Evolutionary conservation across 1,140 invertebrate species (phyloP), one percentile per base, ranked within the genome.

Genomic region (Contarinia nasturtii): DNA sequence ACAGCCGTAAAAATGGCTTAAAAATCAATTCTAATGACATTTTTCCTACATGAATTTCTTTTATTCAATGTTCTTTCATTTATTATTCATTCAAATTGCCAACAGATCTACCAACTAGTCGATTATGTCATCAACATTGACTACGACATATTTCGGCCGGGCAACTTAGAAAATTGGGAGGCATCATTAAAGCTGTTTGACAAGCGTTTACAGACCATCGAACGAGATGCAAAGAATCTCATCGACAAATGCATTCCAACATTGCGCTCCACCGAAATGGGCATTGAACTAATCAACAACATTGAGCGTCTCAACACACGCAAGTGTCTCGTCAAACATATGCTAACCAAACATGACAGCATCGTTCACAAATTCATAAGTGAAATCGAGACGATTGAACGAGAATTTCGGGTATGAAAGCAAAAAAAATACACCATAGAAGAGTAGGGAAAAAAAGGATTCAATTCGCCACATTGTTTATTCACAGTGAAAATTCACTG

Each of bases 191-290:
- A 72, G 1, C 72, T 72, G 48, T 89, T 92, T 55, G 73, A 81
- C 55, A 73, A 69, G 33, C 79, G 87, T 56, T 79, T 90, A 0
- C 57, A 64, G 7, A 66, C 68, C 49, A 68, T 92, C 2, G 87
- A 93, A 58, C 70, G 73, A n/a, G 81, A 90, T 57, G 83, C 86
- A 0, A 80, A 80, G 54, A 73, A 70, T 48, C 88, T 90, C 50
- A 87, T 92, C 43, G 83, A 91, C 60, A 75, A 86, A 52, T 85
- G 83, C 49, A 92, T 94, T 57, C 76, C 74, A 46, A 76, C 75
- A 49, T 66, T 88, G 27, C 68, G 75, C 40, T 86, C 75, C 22
- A 79, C 88, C 0, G 81, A 89, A 59, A 73, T 79, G 43, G 85
- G 86, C 1, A 67, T 91, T 33, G 71, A 81, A 36, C 76, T 88